A percentile compares a stretch with the other conserved stretches of the same genome.
Evolutionary conservation across 2,888 invertebrate species (phyloP).

Genomic region (Lasius platythorax): DNA sequence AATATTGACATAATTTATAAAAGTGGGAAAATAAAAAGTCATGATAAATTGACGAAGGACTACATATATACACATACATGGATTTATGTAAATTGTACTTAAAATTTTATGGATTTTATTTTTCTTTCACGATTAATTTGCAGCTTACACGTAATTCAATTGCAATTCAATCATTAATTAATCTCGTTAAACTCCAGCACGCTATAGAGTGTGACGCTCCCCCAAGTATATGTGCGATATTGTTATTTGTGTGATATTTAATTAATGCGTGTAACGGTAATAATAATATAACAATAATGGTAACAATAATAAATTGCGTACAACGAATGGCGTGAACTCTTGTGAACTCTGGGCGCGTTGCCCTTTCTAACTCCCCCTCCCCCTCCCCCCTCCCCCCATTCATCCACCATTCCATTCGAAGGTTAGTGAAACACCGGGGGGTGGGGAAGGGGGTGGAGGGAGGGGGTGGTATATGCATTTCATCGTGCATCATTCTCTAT

Average conservation of each 20-base stretch:
- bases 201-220: neutral
- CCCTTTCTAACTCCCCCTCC: conserved; percentile 42
- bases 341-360: conserved; percentile 53
- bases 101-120: neutral
- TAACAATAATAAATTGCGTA: conserved; percentile 12
- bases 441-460: neutral
- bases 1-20: too few species aligned
- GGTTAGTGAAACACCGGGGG: conserved; percentile 40
- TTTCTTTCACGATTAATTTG: conserved; percentile 13
- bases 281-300: conserved; percentile 15
- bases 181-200: neutral
- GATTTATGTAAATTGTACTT: too few species aligned
- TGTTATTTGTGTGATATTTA: neutral
- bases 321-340: conserved; percentile 45
- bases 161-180: neutral
- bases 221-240: neutral
- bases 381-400: neutral
- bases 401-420: conserved; percentile 26
- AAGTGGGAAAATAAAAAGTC: too few species aligned
- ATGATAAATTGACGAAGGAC: too few species aligned
- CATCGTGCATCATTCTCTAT: conserved; percentile 41
- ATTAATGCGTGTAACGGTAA: conserved; percentile 9
- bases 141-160: neutral
- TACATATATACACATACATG: too few species aligned
- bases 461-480: conserved; percentile 24